Evolutionary conservation across 2,113 vertebrate species (phyloP).

Genomic region (Gavia stellata): DNA sequence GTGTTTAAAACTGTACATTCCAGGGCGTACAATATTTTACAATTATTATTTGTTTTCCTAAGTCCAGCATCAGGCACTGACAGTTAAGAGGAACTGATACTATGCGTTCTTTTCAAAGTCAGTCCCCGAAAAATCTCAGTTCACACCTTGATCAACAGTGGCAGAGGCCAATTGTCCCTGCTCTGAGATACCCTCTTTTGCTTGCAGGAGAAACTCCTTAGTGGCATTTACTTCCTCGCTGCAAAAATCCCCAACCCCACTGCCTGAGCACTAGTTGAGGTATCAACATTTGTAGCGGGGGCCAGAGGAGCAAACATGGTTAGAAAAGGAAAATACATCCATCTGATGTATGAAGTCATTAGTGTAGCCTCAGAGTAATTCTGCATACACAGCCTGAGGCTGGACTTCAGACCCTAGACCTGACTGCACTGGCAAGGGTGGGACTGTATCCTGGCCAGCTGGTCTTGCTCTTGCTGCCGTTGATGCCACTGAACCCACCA

Average conservation of each 20-base stretch:
- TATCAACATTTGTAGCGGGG: not conserved
- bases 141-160: not conserved
- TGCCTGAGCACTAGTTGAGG: not conserved
- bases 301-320: not conserved
- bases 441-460: not conserved
- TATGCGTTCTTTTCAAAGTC: not conserved
- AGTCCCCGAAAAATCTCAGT: not conserved
- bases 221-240: not conserved
- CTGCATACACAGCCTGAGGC: rapidly evolving
- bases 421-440: not conserved
- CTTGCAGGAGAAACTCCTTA: not conserved
- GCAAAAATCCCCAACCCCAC: not conserved
- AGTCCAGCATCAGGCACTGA: not conserved
- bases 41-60: slow-evolving; percentile 53
- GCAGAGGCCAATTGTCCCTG: not conserved
- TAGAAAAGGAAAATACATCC: not conserved
- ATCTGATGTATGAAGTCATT: not conserved
- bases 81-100: slow-evolving; percentile 16
- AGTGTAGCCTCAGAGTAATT: not conserved
- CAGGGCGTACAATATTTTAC: slow-evolving; percentile 27
- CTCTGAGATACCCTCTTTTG: not conserved
- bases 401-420: not conserved
- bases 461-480: not conserved
- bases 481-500: not conserved
- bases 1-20: slow-evolving; percentile 49